A percentile compares a stretch with the other conserved stretches of the same genome.
phyloP scores from a whole-genome alignment of 2,113 vertebrate species.

The Cichladusa arquata region DNA sequence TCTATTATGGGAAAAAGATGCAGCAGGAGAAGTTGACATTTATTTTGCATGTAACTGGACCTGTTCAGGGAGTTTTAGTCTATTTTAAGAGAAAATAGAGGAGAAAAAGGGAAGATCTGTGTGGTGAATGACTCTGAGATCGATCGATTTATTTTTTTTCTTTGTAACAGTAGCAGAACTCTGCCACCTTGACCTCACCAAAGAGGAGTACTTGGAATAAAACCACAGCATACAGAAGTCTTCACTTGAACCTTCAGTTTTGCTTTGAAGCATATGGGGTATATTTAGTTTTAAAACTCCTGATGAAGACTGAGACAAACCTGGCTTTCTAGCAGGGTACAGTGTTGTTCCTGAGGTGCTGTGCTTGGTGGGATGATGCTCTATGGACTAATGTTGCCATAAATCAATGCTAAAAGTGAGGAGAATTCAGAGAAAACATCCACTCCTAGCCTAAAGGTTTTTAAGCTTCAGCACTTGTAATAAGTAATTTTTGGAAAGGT shows the following conservation, averaged over 20 bases:
- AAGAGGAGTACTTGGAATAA: constrained; percentile 51
- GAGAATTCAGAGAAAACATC: background rate
- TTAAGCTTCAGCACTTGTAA: background rate
- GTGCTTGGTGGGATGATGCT: background rate
- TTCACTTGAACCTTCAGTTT: constrained; percentile 48
- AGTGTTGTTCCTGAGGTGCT: constrained; percentile 4
- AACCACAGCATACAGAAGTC: constrained; percentile 41
- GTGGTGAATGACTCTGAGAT: constrained; percentile 26
- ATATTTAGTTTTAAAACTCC: constrained; percentile 43
- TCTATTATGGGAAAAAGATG: background rate
- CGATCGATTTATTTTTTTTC: constrained; percentile 20
- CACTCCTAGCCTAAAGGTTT: background rate
- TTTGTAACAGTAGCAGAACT: constrained; percentile 57
- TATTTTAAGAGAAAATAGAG: background rate
- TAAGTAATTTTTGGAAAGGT: background rate
- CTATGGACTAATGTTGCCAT: background rate
- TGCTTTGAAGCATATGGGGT: constrained; percentile 46
- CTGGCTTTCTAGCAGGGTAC: constrained; percentile 7
- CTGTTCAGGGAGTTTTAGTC: background rate
- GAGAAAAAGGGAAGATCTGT: background rate
- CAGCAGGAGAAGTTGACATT: background rate
- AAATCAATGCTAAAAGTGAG: background rate
- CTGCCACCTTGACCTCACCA: constrained; percentile 39
- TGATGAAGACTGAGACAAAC: constrained; percentile 33
- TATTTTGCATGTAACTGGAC: constrained; percentile 13